These are phyloP conservation scores for Drosophila rellima DNA, from an alignment of 2,888 invertebrate species.

Conservation along the genomic window DNA sequence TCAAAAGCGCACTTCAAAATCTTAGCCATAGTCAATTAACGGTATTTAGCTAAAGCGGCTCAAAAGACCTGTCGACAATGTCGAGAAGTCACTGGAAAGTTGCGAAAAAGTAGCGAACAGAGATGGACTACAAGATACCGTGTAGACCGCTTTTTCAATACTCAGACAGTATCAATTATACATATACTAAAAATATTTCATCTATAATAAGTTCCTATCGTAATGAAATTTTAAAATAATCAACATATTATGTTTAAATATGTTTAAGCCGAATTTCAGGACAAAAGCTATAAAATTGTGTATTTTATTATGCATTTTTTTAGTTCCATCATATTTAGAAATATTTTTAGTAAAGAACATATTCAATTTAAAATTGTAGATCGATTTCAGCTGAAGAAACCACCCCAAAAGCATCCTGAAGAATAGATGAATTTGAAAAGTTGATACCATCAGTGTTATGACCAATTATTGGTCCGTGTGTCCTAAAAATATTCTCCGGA, in stretches of 20 bases:
- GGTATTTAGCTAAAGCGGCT: slow-evolving; percentile 61
- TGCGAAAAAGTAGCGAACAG: background rate
- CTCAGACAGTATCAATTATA: too few relatives aligned
- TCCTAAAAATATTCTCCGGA: slow-evolving; percentile 5
- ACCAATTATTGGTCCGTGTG: slow-evolving; percentile 56
- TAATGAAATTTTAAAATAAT: background rate
- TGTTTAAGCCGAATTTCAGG: background rate
- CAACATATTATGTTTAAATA: background rate
- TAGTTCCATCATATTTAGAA: background rate
- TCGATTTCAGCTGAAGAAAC: background rate
- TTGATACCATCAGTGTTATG: slow-evolving; percentile 10
- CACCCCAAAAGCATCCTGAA: background rate
- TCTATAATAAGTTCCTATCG: background rate
- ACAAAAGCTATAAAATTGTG: background rate
- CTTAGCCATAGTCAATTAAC: slow-evolving; percentile 53
- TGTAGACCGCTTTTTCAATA: background rate
- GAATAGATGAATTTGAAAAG: slow-evolving; percentile 14
- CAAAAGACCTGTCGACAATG: slow-evolving; percentile 19
- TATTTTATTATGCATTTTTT: background rate
- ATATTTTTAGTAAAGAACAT: background rate
- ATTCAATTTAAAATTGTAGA: background rate
- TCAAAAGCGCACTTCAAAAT: slow-evolving; percentile 24
- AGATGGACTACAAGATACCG: background rate
- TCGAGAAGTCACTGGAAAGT: slow-evolving; percentile 3
- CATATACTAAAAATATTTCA: too few relatives aligned